A percentile compares a stretch with the other conserved stretches of the same genome.
These are phyloP conservation scores for Seladonia tumulorum DNA, from an alignment of 2,888 invertebrate species.

Conservation along the genomic window DNA sequence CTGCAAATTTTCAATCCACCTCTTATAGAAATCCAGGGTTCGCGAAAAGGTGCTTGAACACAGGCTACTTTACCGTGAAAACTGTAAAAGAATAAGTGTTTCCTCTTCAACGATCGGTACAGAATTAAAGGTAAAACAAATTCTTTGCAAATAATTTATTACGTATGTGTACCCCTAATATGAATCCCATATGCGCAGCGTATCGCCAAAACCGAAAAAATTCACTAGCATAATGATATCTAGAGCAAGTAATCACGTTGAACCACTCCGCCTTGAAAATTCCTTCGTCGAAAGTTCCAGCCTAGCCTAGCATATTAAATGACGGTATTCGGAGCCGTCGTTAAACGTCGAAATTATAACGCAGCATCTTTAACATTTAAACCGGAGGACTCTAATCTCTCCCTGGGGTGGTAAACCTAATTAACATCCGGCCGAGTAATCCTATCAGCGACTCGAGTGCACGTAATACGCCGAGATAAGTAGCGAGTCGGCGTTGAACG, in stretches of 20 bases:
- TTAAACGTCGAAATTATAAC: not conserved
- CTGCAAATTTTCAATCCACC: no score
- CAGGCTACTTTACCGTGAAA: no score
- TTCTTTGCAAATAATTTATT: no score
- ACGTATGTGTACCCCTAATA: no score
- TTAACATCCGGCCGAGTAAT: not conserved
- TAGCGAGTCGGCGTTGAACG: not conserved
- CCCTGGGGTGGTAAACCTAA: not conserved
- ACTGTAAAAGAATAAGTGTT: no score
- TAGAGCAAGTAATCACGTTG: not conserved
- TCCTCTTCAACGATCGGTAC: no score
- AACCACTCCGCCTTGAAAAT: not conserved
- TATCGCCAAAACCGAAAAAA: not conserved
- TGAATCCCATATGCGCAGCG: no score
- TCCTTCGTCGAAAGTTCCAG: not conserved
- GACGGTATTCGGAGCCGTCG: not conserved
- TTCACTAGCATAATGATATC: not conserved
- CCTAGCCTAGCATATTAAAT: not conserved
- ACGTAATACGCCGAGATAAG: not conserved
- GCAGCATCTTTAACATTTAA: not conserved
- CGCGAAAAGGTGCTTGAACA: no score
- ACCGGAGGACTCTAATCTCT: conserved; percentile 1
- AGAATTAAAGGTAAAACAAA: no score
- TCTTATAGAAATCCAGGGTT: no score
- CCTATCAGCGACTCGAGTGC: not conserved